Base-by-base conservation (phyloP, 2,113 vertebrate genomes). In the Spilogale gracilis region DNA sequence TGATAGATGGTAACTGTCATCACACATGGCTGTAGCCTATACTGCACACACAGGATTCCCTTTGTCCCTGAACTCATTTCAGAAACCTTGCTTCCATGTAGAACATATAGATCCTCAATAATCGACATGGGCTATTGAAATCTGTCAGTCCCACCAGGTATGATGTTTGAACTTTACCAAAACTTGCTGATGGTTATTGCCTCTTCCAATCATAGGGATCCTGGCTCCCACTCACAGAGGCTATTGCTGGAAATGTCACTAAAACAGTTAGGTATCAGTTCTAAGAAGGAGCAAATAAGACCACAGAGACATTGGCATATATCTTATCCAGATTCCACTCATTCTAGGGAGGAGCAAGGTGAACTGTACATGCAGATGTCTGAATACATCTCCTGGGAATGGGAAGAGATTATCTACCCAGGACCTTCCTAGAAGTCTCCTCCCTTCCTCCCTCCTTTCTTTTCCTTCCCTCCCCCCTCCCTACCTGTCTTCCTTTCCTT, bases 121-220 rank as follows among this genome's bases (percentile, higher is more conserved):
- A 65, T 10, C 56, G 27, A 60, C 23, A 10, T 76, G 38, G 27
- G 54, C 45, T 82, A 43, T 74, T 93, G 63, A 58, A n/a, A 71
- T 71, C 5, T 48, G 78, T 83, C 56, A 30, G 5, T 45, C 82
- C 7, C 27, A 56, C 32, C 60, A 84, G 13, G 2, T 18, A 90
- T 89, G 60, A 87, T 56, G 27, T 60, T 94, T 95, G 83, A 73
- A 92, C 76, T 85, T 93, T n/a, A 84, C 25, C 12, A 79, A 93
- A 89, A 30, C 56, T 82, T 83, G 43, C 54, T 83, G 74, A 82
- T 67, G 20, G 63, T 96, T 60, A 50, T 27, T 84, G n/a, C 74
- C 67, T 87, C 52, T 56, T 60, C 9, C 6, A 50, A 3, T 96
- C 79, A 16, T 1, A 58, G 94, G 54, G 58, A 67, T 81, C 38